phyloP scores from a whole-genome alignment of 1,140 invertebrate species.

The Ceratina australensis region DNA sequence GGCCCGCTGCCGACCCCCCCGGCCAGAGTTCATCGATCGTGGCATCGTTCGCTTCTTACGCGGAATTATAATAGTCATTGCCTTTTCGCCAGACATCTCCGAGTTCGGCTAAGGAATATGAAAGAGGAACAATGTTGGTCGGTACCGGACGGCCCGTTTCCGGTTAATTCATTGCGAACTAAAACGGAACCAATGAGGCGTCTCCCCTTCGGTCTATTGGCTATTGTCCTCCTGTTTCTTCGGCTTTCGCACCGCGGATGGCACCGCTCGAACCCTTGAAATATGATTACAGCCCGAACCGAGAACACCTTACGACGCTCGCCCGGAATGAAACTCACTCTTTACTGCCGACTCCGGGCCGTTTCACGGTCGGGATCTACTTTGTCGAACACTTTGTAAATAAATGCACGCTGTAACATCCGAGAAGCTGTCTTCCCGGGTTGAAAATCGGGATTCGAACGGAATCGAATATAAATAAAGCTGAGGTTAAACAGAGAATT shows the following conservation, averaged over 20 bases:
- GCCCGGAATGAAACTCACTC: conserved; percentile 47
- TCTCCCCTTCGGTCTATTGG: no score
- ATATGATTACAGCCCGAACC: conserved; percentile 48
- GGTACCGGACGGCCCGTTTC: no score
- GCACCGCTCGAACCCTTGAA: conserved; percentile 51
- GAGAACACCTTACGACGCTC: conserved; percentile 42
- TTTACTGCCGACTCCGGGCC: conserved; percentile 42
- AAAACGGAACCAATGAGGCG: no score
- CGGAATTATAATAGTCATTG: neutral
- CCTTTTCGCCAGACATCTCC: no score
- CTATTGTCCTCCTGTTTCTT: neutral
- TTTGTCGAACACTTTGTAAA: no score
- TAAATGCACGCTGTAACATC: no score
- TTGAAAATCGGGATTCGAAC: no score
- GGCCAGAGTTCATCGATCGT: conserved; percentile 45
- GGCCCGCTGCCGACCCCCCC: conserved; percentile 42
- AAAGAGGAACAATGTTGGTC: no score
- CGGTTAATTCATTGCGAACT: no score
- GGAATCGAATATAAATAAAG: neutral
- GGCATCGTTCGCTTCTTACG: neutral
- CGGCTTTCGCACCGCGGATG: neutral
- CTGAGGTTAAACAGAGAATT: neutral
- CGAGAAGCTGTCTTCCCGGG: no score
- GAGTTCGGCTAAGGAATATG: no score
- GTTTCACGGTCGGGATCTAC: conserved; percentile 10